phyloP scores from a whole-genome alignment of 2,797 vertebrate genomes.

The Phrynocephalus guinanensis region DNA sequence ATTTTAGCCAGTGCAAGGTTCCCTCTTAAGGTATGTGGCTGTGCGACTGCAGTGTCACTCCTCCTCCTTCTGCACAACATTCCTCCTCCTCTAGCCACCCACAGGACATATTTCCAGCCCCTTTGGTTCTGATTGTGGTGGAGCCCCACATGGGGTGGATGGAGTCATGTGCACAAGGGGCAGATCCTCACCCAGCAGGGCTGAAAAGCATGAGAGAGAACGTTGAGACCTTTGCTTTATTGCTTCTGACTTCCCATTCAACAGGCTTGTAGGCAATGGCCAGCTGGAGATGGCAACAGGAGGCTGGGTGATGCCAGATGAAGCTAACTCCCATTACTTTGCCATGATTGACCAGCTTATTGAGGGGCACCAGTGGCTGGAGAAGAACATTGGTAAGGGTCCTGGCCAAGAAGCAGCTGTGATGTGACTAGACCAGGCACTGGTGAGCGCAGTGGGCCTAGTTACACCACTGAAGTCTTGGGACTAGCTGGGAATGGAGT shows the following conservation, averaged over 20 bases:
- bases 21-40: too few relatives aligned
- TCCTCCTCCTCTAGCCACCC: too few relatives aligned
- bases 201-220: too few relatives aligned
- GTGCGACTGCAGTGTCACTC: too few relatives aligned
- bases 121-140: too few relatives aligned
- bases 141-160: too few relatives aligned
- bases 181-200: too few relatives aligned
- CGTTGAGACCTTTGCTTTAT: neutral
- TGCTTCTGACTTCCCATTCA: neutral
- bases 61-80: too few relatives aligned
- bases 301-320: constrained; percentile 98
- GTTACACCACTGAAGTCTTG: neutral
- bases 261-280: constrained; percentile 83
- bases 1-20: neutral
- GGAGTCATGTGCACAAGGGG: too few relatives aligned
- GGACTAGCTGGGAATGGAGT: neutral
- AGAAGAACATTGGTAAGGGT: constrained; percentile 90
- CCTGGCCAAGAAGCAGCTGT: fast-evolving
- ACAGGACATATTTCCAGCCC: too few relatives aligned
- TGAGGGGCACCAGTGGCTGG: constrained; percentile 98
- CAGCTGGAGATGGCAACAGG: constrained; percentile 97
- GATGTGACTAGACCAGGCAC: neutral
- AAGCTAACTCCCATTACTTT: constrained; percentile 96
- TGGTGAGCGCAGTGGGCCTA: neutral
- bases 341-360: constrained; percentile 98